Evolutionary conservation across 2,888 invertebrate species (phyloP).

Genomic region (Lepetodrilus schrolli): DNA sequence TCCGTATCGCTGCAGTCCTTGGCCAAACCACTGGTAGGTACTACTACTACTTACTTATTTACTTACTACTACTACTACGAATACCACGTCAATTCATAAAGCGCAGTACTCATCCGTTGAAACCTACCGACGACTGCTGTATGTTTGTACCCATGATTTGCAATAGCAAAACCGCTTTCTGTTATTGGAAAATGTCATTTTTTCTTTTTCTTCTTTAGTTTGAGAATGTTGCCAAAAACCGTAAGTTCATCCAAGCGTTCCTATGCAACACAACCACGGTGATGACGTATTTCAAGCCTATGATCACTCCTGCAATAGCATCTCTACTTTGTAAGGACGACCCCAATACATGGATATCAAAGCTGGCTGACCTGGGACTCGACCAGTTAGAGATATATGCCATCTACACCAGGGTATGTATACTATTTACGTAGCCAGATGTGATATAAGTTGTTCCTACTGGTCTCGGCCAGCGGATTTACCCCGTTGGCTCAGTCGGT

Average conservation of each 20-base stretch:
- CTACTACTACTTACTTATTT: background rate
- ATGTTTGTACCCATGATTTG: background rate
- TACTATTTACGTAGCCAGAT: too few species aligned
- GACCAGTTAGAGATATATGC: background rate
- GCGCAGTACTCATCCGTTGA: too few species aligned
- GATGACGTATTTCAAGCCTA: background rate
- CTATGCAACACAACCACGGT: constrained; percentile 1
- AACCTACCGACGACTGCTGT: too few species aligned
- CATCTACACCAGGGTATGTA: background rate
- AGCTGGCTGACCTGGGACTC: background rate
- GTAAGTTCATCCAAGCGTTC: background rate
- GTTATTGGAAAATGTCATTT: background rate
- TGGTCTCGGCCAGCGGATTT: too few species aligned
- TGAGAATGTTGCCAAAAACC: background rate
- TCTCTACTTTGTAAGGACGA: background rate
- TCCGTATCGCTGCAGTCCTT: background rate
- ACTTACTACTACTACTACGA: background rate
- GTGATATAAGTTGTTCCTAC: too few species aligned
- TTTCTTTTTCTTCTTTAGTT: background rate
- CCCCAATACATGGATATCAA: background rate
- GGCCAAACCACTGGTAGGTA: constrained; percentile 27
- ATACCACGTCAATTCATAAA: too few species aligned
- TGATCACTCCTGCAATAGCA: background rate
- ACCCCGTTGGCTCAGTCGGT: too few species aligned
- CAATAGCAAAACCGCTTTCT: background rate